Percentiles rank a stretch among this genome's conserved stretches.
Conservation (phyloP, 2,888 invertebrate genomes). For the Pollenia amentaria region DNA sequence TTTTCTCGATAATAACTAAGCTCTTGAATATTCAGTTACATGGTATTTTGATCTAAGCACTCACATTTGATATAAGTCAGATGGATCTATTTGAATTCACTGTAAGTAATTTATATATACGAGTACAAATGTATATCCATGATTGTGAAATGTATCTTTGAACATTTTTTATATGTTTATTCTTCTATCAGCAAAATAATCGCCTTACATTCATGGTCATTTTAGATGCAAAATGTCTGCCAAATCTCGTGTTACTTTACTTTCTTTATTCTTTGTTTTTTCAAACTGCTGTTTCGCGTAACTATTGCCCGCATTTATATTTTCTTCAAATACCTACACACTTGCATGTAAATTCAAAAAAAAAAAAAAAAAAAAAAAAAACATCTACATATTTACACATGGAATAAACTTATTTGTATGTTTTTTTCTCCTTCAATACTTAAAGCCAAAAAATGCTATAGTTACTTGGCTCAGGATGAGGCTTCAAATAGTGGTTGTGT, state of each 20-base stretch:
- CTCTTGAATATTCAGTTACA: too few species aligned
- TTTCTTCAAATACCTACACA: background rate
- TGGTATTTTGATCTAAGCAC: too few species aligned
- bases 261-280: background rate
- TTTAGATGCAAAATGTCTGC: constrained; percentile 47
- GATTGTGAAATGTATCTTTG: too few species aligned
- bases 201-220: constrained; percentile 29
- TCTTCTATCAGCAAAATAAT: background rate
- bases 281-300: constrained; percentile 39
- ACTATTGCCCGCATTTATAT: constrained; percentile 33
- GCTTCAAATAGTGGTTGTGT: constrained; percentile 34
- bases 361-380: too few species aligned
- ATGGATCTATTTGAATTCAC: too few species aligned
- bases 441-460: constrained; percentile 47
- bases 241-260: constrained; percentile 45
- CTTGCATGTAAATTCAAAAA: background rate
- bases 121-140: too few species aligned
- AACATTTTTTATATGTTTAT: background rate
- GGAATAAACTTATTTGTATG: constrained; percentile 31
- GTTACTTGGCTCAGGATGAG: constrained; percentile 54
- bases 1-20: too few species aligned
- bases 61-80: too few species aligned
- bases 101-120: too few species aligned
- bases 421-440: constrained; percentile 21
- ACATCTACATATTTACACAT: constrained; percentile 20